Evolutionary conservation across 2,888 invertebrate species (phyloP).

Genomic region (Megaustenia siamemsis): DNA sequence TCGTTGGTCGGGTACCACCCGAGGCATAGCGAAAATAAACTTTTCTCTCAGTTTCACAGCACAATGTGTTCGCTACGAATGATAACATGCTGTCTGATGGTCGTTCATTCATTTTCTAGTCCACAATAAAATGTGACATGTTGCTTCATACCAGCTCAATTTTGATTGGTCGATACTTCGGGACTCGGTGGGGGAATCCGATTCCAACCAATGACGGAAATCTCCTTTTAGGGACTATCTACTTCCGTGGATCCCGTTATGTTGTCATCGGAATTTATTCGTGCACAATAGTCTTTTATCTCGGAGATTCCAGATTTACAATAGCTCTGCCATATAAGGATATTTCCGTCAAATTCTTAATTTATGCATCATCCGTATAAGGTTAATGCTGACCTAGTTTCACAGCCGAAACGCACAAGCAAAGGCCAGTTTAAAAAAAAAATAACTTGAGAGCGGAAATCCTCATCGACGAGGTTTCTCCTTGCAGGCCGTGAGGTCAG

Average conservation of each 20-base stretch:
- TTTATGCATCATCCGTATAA: conserved; percentile 52
- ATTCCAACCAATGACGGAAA: conserved; percentile 11
- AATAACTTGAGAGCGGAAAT: conserved; percentile 42
- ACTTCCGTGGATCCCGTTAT: conserved; percentile 41
- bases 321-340: conserved; percentile 78
- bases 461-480: too few species aligned
- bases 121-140: conserved; percentile 72
- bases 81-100: conserved; percentile 88
- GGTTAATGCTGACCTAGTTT: too few species aligned
- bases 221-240: conserved; percentile 47
- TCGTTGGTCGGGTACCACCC: conserved; percentile 97
- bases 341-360: conserved; percentile 62
- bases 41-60: conserved; percentile 90
- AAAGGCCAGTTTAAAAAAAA: too few species aligned
- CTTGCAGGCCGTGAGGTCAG: conserved; percentile 6
- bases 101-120: conserved; percentile 76
- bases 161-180: conserved; percentile 69
- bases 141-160: conserved; percentile 62
- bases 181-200: conserved; percentile 59
- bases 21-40: conserved; percentile 86
- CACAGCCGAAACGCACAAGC: too few species aligned
- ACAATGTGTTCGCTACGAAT: conserved; percentile 94
- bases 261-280: too few species aligned
- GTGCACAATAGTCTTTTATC: conserved; percentile 56
- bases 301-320: too few species aligned